Base-by-base conservation (phyloP, 1,140 invertebrate species). In the Homarus americanus region DNA sequence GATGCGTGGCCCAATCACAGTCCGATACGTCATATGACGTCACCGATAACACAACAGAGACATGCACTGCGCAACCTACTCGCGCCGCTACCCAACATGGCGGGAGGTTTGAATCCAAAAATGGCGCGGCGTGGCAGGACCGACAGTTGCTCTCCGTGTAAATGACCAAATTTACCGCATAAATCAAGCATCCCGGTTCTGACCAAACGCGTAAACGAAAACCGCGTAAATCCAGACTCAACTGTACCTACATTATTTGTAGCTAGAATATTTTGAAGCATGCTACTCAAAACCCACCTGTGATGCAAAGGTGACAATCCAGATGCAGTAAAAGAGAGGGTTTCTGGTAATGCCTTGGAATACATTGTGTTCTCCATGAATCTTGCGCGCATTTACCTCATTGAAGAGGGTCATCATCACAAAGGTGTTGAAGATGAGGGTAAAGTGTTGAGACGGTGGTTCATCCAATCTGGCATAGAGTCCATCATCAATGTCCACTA, bases 401-500 rank as follows among this genome's bases (percentile, higher is more conserved):
- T 97, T 96, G 94, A 96, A 96, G 24, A 96, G 94, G 3, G 96
- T 96, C 96, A 97, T 96, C 95, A 97, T 95, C 78, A 96, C 96
- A 94, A 96, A 97, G 4, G 95, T 94, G 93, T 96, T 97, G 94
- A 96, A 96, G 88, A 96, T 96, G 90, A 96, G 95, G 17, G 96
- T 96, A 93, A 96, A 96, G 94, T 97, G 96, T 93, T 95, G 94
- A 0, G 95, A 94, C 17, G 96, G 96, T 24, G 94, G 94, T 12
- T 94, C 93, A 79, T 95, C 94, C 34, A 95, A 79, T 20, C 93
- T 93, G 12, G 94, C 94, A 91, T 94, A 93, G 75, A 93, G 93
- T 41, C 95, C 95, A 91, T 94, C 94, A 92, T 96, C 95, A 87
- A 96, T 95, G 92, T 95, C 95, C 93, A 96, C 95, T 44, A 96